Conservation (phyloP, 2,797 vertebrate species). For the Halcyon chelicuti region DNA sequence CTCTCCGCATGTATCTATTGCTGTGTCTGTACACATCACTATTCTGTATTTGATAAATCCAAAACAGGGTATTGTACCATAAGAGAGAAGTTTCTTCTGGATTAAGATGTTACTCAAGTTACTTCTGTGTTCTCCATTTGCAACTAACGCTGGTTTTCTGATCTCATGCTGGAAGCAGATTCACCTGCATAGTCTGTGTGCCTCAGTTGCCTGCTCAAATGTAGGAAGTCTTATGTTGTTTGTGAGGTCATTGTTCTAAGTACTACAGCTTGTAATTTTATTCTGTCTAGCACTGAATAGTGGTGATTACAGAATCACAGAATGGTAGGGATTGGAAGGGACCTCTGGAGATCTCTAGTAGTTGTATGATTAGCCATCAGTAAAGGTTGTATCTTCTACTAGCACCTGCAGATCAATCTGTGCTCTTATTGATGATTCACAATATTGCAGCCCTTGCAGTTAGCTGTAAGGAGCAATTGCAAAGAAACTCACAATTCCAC, state of each 20-base stretch:
- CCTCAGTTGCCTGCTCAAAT: not conserved
- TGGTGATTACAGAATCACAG: not conserved
- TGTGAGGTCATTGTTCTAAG: not conserved
- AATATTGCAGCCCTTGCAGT: not conserved
- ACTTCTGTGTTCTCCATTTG: not conserved
- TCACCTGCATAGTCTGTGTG: not conserved
- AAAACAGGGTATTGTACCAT: fast-evolving
- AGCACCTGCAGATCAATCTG: not conserved
- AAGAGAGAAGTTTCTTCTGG: not conserved
- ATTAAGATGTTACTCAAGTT: not conserved
- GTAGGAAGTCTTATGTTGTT: not conserved
- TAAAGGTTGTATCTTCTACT: not conserved
- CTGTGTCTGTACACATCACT: not conserved
- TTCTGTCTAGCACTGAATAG: not conserved
- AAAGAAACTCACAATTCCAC: not conserved
- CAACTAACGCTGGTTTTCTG: not conserved
- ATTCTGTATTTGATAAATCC: not conserved
- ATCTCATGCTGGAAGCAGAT: not conserved
- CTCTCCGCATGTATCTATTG: not conserved
- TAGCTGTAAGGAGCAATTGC: not conserved
- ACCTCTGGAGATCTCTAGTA: not conserved
- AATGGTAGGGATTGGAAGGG: not conserved
- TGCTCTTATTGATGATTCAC: not conserved
- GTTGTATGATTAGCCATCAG: not conserved
- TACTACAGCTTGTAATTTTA: not conserved